A percentile compares a stretch with the other conserved stretches of the same genome.
Conservation (phyloP, 1,140 invertebrate genomes). For the Drosophila leontia region DNA sequence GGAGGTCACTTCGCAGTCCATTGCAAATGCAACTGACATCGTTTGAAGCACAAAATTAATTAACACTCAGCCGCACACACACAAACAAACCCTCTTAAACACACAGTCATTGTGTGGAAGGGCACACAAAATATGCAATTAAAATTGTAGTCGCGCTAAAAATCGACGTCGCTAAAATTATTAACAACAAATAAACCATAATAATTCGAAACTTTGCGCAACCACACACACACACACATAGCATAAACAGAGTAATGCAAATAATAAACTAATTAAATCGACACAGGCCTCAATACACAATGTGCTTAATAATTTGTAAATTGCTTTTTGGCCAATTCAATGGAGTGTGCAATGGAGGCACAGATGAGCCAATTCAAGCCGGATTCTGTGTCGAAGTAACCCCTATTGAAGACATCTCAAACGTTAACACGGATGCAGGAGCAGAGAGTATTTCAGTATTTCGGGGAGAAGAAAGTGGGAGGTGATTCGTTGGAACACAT, state of each 20-base stretch:
- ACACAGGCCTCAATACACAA: conserved; percentile 54
- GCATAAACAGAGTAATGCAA: conserved; percentile 35
- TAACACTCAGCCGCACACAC: conserved; percentile 64
- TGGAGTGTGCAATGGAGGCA: conserved; percentile 31
- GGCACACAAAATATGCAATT: conserved; percentile 70
- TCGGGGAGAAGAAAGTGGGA: background rate
- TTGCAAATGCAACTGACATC: conserved; percentile 75
- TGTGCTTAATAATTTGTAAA: conserved; percentile 63
- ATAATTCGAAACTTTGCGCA: conserved; percentile 59
- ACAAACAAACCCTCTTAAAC: conserved; percentile 10
- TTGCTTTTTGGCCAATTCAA: conserved; percentile 28
- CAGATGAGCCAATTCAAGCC: conserved; percentile 7
- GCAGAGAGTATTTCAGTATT: background rate
- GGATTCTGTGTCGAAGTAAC: conserved; percentile 4
- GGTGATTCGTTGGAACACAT: conserved; percentile 8
- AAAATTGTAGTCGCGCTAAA: conserved; percentile 63
- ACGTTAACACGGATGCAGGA: conserved; percentile 13
- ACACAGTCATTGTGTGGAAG: conserved; percentile 28
- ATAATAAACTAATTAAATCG: conserved; percentile 83
- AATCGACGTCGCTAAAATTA: conserved; percentile 59
- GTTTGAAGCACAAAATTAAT: conserved; percentile 79
- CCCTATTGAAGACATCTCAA: conserved; percentile 20
- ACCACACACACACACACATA: conserved; percentile 19
- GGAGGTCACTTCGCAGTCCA: conserved; percentile 44
- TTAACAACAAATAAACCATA: conserved; percentile 76